phyloP scores from a whole-genome alignment of 2,888 invertebrate genomes.

The Heliconius erato region DNA sequence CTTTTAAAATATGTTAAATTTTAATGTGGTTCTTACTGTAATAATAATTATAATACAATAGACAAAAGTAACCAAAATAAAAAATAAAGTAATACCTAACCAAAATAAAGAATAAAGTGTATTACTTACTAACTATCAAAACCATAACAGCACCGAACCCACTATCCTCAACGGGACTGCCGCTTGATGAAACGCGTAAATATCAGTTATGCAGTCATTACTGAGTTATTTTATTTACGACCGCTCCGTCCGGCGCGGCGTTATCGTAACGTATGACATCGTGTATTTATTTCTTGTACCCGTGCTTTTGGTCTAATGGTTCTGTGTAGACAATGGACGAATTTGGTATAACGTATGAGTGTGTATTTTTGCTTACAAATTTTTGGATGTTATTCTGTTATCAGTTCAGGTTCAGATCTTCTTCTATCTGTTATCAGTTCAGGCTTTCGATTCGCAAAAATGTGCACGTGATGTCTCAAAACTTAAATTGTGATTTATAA shows the following conservation, averaged over 20 bases:
- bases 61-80: too few species aligned
- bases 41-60: too few species aligned
- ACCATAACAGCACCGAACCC: conserved; percentile 47
- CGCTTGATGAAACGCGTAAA: conserved; percentile 64
- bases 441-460: too few species aligned
- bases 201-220: conserved; percentile 79
- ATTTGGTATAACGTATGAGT: neutral
- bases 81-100: too few species aligned
- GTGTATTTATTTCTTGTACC: conserved; percentile 41
- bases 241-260: conserved; percentile 44
- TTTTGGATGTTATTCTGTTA: too few species aligned
- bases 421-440: too few species aligned
- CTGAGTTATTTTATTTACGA: conserved; percentile 65
- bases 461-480: too few species aligned
- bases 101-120: too few species aligned
- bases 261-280: conserved; percentile 51
- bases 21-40: too few species aligned
- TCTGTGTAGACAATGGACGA: conserved; percentile 11
- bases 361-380: neutral
- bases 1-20: too few species aligned
- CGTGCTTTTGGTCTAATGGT: conserved; percentile 30
- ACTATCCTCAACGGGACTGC: conserved; percentile 48
- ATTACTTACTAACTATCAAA: neutral
- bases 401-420: too few species aligned
- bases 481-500: too few species aligned